These are phyloP conservation scores for Hypothenemus hampei DNA, from an alignment of 1,140 invertebrate species.

Conservation along the genomic window DNA sequence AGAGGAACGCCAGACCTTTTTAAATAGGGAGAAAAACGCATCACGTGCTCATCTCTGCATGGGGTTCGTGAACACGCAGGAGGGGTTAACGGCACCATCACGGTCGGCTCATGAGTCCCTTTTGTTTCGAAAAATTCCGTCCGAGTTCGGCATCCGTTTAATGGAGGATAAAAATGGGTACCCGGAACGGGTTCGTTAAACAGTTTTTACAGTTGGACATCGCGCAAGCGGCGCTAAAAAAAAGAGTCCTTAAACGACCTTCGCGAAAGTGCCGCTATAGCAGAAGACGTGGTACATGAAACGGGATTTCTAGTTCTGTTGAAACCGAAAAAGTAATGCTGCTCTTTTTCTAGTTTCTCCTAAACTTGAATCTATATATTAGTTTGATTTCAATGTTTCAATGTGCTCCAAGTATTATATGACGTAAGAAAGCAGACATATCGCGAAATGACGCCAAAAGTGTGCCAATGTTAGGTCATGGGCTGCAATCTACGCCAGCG, in stretches of 20 bases:
- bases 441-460: constrained; percentile 20
- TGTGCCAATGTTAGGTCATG: constrained; percentile 26
- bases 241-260: neutral
- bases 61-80: neutral
- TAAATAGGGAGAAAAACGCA: neutral
- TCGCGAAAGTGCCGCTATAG: constrained; percentile 1
- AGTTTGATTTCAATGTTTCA: no score
- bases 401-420: no score
- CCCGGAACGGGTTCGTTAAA: neutral
- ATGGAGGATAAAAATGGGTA: neutral
- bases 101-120: no score
- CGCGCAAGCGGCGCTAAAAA: no score
- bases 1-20: constrained; percentile 4
- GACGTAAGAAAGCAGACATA: constrained; percentile 9
- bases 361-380: no score
- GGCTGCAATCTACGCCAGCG: no score
- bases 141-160: no score
- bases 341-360: no score
- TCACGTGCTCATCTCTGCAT: neutral
- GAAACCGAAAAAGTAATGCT: no score
- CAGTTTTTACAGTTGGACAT: constrained; percentile 3
- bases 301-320: no score
- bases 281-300: no score
- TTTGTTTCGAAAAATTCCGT: no score
- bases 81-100: constrained; percentile 14